phyloP scores from a whole-genome alignment of 2,888 invertebrate species.

The Drosophila pseudotalamancana region DNA sequence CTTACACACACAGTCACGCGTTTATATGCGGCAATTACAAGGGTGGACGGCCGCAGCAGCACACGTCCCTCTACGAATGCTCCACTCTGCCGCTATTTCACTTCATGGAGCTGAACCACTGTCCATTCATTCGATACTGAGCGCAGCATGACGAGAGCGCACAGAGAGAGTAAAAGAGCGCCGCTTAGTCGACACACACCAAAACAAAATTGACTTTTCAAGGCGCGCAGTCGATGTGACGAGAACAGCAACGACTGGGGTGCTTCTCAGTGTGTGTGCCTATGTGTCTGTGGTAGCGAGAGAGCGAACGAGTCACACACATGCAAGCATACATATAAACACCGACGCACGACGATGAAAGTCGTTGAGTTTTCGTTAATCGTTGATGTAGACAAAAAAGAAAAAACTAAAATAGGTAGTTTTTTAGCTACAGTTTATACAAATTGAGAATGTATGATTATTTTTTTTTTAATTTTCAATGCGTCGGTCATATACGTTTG shows the following conservation, averaged over 20 bases:
- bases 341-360: slow-evolving; percentile 76
- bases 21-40: slow-evolving; percentile 66
- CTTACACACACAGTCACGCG: slow-evolving; percentile 42
- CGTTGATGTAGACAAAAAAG: slow-evolving; percentile 82
- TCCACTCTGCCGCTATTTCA: slow-evolving; percentile 20
- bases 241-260: slow-evolving; percentile 41
- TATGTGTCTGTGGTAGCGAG: slow-evolving; percentile 18
- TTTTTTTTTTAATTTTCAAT: slow-evolving; percentile 14
- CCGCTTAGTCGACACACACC: slow-evolving; percentile 8
- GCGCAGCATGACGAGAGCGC: slow-evolving; percentile 30
- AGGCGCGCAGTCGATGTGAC: slow-evolving; percentile 62
- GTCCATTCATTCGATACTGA: slow-evolving; percentile 62
- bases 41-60: slow-evolving; percentile 66
- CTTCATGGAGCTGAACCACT: slow-evolving; percentile 46
- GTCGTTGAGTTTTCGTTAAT: slow-evolving; percentile 81
- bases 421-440: slow-evolving; percentile 58
- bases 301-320: slow-evolving; percentile 43
- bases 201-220: slow-evolving; percentile 68
- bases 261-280: slow-evolving; percentile 27
- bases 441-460: slow-evolving; percentile 40
- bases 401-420: slow-evolving; percentile 62
- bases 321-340: slow-evolving; percentile 43
- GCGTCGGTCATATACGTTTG: slow-evolving; percentile 19
- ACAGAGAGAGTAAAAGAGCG: slow-evolving; percentile 44
- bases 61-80: slow-evolving; percentile 31